Base-by-base conservation (phyloP, 2,797 vertebrate species). In the Streptopelia turtur region DNA sequence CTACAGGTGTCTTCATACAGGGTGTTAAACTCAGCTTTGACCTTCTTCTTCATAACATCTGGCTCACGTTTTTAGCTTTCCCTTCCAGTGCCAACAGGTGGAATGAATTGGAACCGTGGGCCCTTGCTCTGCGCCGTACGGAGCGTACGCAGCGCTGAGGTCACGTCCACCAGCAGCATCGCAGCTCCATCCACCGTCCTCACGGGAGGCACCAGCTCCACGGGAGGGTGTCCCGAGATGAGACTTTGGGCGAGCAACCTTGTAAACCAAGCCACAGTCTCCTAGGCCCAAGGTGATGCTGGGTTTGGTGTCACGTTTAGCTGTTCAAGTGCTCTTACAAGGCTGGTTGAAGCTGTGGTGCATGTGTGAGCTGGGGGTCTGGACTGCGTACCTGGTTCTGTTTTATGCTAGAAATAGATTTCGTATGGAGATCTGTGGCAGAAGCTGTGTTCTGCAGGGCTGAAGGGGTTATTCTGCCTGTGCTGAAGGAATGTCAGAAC, bases 31-130 rank as follows among this genome's bases (percentile, higher is more conserved):
- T 77, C 43, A 2, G 75, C 89, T 71, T 35, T 91, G 86, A 83
- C 95, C 93, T 85, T 27, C 25, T 45, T 91, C 81, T 87, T 1
- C 49, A 64, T 83, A 53, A 63, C 95, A 96, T 95, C 93, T 95
- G 95, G 92, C 55, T 63, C 83, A 85, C 71, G 82, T 83, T 93
- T 85, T 75, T n/a, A 59, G 84, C 87, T 77, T 70, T 53, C 61
- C 33, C 69, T 80, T 37, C 16, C 87, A 6, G 43, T 53, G 70
- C 86, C 77, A 47, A 10, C 94, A 95, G 95, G 94, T 94, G 94
- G 6, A 75, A 41, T 41, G 22, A 8, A 1, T 11, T 2, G 64
- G 80, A 28, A 43, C 30, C 4, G 49, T 60, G 43, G 6, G 59
- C 64, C 2, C 1, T 9, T 0, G 35, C 90, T 70, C 41, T 0